A percentile compares a stretch with the other conserved stretches of the same genome.
Conservation (phyloP, 2,888 invertebrate species). For the Habroteleia sp. region DNA sequence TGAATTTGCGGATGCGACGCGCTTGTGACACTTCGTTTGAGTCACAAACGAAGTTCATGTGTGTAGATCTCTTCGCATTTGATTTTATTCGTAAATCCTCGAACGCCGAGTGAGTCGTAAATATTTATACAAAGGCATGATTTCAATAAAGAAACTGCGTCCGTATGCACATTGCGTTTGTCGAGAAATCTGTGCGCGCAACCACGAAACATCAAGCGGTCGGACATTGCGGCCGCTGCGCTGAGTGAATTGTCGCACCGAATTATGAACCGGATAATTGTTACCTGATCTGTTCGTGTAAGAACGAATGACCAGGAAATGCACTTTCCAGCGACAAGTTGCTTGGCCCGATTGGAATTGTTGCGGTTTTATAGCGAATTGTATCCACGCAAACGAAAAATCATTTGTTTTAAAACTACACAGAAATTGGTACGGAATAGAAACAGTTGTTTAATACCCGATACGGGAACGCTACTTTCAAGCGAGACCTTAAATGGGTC, state of each 20-base stretch:
- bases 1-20: conserved; percentile 13
- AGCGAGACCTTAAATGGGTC: not conserved
- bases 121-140: conserved; percentile 29
- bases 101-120: conserved; percentile 10
- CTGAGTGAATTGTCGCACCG: conserved; percentile 42
- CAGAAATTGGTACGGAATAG: not conserved
- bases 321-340: conserved; percentile 38
- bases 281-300: conserved; percentile 36
- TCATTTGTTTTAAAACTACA: not conserved
- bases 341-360: conserved; percentile 19
- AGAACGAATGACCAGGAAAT: conserved; percentile 41
- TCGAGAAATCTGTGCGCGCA: conserved; percentile 1
- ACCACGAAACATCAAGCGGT: conserved; percentile 43
- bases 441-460: conserved; percentile 3
- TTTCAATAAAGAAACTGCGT: conserved; percentile 14
- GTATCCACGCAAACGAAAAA: conserved; percentile 3
- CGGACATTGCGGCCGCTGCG: conserved; percentile 24
- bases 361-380: conserved; percentile 26
- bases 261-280: conserved; percentile 46
- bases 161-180: conserved; percentile 11
- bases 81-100: conserved; percentile 3
- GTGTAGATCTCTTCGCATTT: not conserved
- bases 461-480: not conserved
- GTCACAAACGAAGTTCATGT: conserved; percentile 1
- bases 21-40: conserved; percentile 20